Evolutionary conservation across 2,888 invertebrate species (phyloP).

Genomic region (Mantis religiosa): DNA sequence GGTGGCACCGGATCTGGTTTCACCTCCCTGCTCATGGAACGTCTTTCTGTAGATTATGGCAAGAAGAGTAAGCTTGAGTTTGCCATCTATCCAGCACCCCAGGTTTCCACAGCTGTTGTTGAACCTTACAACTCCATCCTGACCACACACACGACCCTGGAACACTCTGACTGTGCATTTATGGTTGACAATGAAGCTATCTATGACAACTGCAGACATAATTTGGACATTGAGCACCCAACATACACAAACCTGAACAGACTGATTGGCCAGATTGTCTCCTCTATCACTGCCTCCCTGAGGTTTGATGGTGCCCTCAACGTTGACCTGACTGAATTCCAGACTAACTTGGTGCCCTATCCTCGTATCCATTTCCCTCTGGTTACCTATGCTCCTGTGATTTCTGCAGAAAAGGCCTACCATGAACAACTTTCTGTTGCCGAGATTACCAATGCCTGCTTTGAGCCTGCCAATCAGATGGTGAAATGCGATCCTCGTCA

Average conservation of each 20-base stretch:
- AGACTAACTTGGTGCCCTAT: constrained; percentile 59
- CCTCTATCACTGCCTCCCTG: constrained; percentile 55
- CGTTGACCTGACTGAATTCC: constrained; percentile 60
- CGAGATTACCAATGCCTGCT: constrained; percentile 93
- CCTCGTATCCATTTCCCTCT: constrained; percentile 62
- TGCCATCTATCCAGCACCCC: constrained; percentile 63
- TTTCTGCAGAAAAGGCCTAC: constrained; percentile 88
- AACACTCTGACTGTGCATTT: constrained; percentile 62
- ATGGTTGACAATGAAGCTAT: constrained; percentile 54
- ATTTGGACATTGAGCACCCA: constrained; percentile 55
- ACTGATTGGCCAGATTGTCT: constrained; percentile 58
- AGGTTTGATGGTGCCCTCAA: constrained; percentile 60
- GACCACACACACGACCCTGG: constrained; percentile 57
- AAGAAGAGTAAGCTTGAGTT: constrained; percentile 63
- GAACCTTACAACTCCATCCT: constrained; percentile 59
- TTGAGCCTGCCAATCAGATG: constrained; percentile 96
- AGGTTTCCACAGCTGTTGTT: constrained; percentile 45
- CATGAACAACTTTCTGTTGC: constrained; percentile 88
- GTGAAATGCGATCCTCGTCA: constrained; percentile 90
- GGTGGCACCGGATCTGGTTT: constrained; percentile 62
- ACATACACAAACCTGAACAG: constrained; percentile 60
- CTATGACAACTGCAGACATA: constrained; percentile 56
- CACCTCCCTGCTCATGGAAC: constrained; percentile 62
- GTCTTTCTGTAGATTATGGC: constrained; percentile 61
- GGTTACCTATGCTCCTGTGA: constrained; percentile 49